A percentile compares a stretch with the other conserved stretches of the same genome.
Evolutionary conservation across 2,888 invertebrate species (phyloP).

Genomic region (Nephrotoma appendiculata): DNA sequence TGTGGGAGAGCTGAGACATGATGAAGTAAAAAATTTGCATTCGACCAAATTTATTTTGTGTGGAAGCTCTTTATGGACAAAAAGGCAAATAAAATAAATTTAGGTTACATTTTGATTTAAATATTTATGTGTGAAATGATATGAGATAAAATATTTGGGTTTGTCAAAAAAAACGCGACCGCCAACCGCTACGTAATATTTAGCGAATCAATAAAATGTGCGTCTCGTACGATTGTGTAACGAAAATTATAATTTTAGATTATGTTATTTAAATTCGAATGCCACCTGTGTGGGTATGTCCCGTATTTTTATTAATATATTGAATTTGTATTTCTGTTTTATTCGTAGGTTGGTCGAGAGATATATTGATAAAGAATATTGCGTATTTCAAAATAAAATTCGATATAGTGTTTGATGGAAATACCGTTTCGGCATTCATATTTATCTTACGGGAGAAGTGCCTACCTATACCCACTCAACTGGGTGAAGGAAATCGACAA

Average conservation of each 20-base stretch:
- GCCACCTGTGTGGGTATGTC: neutral
- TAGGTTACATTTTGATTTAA: neutral
- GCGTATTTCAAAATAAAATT: no score
- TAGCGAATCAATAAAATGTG: neutral
- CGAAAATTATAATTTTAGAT: neutral
- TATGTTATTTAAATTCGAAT: neutral
- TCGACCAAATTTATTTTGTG: neutral
- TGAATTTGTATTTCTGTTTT: no score
- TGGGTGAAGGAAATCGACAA: no score
- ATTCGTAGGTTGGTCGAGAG: no score
- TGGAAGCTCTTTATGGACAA: neutral
- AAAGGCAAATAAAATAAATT: neutral
- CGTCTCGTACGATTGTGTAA: neutral
- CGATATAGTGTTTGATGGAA: no score
- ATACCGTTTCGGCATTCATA: no score
- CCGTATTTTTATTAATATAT: no score
- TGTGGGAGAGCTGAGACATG: neutral
- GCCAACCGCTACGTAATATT: neutral
- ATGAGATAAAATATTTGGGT: neutral
- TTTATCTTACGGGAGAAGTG: no score
- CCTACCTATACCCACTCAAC: no score
- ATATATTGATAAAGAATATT: no score
- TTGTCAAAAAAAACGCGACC: neutral
- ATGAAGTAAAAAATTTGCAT: no score
- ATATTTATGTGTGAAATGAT: neutral